Evolutionary conservation across 2,888 invertebrate species (phyloP).

Genomic region (Drosophila yooni): DNA sequence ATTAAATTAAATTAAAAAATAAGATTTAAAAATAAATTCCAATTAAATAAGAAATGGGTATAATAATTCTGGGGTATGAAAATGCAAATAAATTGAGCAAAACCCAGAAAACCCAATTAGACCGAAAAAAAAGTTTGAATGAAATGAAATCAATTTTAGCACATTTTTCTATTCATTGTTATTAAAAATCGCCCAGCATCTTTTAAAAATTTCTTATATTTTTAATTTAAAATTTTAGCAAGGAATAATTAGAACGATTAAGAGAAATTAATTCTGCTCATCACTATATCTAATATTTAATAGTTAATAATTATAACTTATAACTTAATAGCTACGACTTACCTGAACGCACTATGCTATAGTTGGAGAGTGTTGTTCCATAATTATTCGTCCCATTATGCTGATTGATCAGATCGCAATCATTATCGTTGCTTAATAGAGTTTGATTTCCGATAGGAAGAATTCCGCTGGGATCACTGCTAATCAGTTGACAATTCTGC

Average conservation of each 20-base stretch:
- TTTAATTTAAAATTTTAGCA: background rate
- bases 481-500: slow-evolving; percentile 18
- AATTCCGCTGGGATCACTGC: slow-evolving; percentile 11
- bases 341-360: background rate
- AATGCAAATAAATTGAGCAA: background rate
- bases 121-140: background rate
- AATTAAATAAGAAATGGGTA: background rate
- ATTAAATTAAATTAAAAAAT: no score
- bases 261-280: background rate
- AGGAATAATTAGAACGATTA: background rate
- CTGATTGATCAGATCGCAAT: slow-evolving; percentile 19
- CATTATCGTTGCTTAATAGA: slow-evolving; percentile 28
- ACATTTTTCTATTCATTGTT: background rate
- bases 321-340: background rate
- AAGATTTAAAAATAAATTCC: background rate
- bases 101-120: background rate
- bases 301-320: background rate
- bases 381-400: background rate
- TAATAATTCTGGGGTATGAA: background rate
- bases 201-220: background rate
- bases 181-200: background rate
- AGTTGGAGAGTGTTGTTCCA: background rate
- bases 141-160: background rate
- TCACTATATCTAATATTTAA: background rate
- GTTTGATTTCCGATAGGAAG: slow-evolving; percentile 20